Conservation (phyloP, 2,797 vertebrate genomes). For the Orestias chungarensis region DNA sequence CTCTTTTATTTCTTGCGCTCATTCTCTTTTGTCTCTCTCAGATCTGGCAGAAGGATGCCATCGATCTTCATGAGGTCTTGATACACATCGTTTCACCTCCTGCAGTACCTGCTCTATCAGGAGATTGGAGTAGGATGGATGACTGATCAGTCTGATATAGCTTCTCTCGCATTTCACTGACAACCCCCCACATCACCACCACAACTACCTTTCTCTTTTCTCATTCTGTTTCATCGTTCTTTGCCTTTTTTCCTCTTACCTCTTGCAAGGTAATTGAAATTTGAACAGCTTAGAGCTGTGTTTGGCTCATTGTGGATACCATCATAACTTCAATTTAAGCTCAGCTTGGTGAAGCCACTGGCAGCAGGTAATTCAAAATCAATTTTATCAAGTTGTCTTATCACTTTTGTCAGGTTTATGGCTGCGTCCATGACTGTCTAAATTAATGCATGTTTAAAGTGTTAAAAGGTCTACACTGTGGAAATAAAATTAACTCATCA, state of each 20-base stretch:
- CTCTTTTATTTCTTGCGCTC: constrained; percentile 55
- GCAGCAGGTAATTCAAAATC: constrained; percentile 24
- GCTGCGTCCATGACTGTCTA: neutral
- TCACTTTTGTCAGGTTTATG: constrained; percentile 35
- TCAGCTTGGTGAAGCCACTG: constrained; percentile 31
- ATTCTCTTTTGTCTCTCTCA: constrained; percentile 76
- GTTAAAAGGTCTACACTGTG: constrained; percentile 27
- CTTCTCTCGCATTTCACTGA: constrained; percentile 77
- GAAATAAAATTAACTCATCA: constrained; percentile 48
- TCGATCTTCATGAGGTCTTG: constrained; percentile 91
- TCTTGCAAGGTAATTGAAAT: constrained; percentile 68
- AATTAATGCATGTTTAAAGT: constrained; percentile 39
- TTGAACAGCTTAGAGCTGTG: constrained; percentile 52
- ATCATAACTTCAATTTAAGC: constrained; percentile 26
- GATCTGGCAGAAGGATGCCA: constrained; percentile 81
- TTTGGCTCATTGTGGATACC: constrained; percentile 51
- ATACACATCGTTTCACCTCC: constrained; percentile 87
- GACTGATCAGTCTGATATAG: constrained; percentile 84
- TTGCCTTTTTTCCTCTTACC: constrained; percentile 50
- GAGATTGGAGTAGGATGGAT: constrained; percentile 83
- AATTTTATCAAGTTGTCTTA: constrained; percentile 26
- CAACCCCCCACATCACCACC: constrained; percentile 38
- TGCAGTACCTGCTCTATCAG: constrained; percentile 82
- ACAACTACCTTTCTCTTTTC: constrained; percentile 43
- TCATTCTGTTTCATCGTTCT: constrained; percentile 63